Percentiles rank a stretch among this genome's conserved stretches.
Conservation (phyloP, 2,888 invertebrate species). For the Papilio elwesi region DNA sequence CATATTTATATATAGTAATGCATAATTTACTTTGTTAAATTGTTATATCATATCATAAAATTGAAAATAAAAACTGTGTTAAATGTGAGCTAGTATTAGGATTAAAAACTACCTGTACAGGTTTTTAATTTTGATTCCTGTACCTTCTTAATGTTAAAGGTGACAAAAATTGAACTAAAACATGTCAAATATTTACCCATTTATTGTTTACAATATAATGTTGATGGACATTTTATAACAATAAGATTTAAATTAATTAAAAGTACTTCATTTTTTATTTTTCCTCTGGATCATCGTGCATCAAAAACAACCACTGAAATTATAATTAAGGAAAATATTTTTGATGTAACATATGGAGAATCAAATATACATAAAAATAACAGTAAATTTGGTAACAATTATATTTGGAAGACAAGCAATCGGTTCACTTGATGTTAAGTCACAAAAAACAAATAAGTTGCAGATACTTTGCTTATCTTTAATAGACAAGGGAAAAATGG, state of each 20-base stretch:
- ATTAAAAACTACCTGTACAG: slow-evolving; percentile 4
- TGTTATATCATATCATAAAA: slow-evolving; percentile 23
- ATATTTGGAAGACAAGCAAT: too few species aligned
- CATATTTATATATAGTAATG: slow-evolving; percentile 23
- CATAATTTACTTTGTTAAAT: slow-evolving; percentile 24
- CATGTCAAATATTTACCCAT: slow-evolving; percentile 60
- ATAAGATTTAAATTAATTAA: slow-evolving; percentile 59
- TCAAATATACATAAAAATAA: too few species aligned
- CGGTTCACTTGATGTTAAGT: too few species aligned
- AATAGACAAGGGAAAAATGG: too few species aligned
- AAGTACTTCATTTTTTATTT: slow-evolving; percentile 46
- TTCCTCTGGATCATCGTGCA: slow-evolving; percentile 83
- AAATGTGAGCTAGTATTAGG: slow-evolving; percentile 16
- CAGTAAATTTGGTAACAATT: too few species aligned
- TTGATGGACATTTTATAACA: slow-evolving; percentile 59
- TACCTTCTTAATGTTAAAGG: slow-evolving; percentile 41
- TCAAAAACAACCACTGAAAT: slow-evolving; percentile 93
- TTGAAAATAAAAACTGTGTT: slow-evolving; percentile 27
- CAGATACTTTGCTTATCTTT: too few species aligned
- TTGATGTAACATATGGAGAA: too few species aligned
- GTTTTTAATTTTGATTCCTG: slow-evolving; percentile 40
- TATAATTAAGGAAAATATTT: slow-evolving; percentile 74
- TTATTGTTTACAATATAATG: slow-evolving; percentile 59
- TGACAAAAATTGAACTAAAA: slow-evolving; percentile 45
- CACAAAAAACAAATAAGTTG: too few species aligned